Base-by-base conservation (phyloP, 2,113 vertebrate genomes). In the Onychostoma macrolepis region DNA sequence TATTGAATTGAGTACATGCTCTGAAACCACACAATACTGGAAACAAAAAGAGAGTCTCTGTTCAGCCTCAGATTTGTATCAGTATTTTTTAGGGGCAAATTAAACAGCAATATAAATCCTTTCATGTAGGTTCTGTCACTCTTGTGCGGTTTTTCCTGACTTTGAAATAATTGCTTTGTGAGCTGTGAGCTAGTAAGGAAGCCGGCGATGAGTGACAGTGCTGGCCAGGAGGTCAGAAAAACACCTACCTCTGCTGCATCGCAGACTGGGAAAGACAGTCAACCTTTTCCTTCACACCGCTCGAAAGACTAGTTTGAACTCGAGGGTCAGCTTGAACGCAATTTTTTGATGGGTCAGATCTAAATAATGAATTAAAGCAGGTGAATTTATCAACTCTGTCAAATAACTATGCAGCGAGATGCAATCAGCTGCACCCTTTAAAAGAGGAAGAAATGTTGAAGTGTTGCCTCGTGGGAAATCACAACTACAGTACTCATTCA, bases 281-380 rank as follows among this genome's bases (percentile, higher is more conserved):
- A 89, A 86, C 88, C 91, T 89, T 90, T 89, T 87, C 87, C 82
- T 83, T 88, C 88, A 82, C 33, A 45, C 80, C 24, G 58, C 72
- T 84, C 56, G 21, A 71, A 85, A 88, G 72, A 82, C 67, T 69
- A 63, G 53, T 80, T 69, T 81, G 83, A 90, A 78, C 75, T 58
- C 58, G 36, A 85, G 75, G 85, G 84, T 81, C 75, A 83, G 58
- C 75, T 56, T 48, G 65, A 74, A 67, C 24, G n/a, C 26, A 74
- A 17, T 85, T 80, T 76, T 78, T 67, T 84, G 86, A 81, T 80
- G 28, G 81, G 61, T 74, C 58, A 65, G 33, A 84, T 80, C 76
- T 82, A 87, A 90, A 87, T 88, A 78, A 87, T 90, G 85, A 86
- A 89, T 90, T 86, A 84, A 84, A 88, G 38, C 63, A 78, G 81